Conservation (phyloP, 2,888 invertebrate species). For the Rhagonycha lutea region DNA sequence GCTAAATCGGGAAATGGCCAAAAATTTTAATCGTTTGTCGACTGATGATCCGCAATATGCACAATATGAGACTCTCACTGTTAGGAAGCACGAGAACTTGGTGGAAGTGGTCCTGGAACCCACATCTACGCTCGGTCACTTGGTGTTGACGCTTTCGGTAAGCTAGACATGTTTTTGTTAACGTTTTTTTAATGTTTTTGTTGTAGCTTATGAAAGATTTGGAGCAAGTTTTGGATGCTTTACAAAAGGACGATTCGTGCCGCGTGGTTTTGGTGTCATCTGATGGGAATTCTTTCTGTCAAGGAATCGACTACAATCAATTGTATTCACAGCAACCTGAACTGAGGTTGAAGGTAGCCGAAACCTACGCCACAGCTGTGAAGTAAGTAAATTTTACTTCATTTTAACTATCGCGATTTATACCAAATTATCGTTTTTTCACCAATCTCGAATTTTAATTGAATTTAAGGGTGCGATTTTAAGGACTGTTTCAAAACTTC, state of each 20-base stretch:
- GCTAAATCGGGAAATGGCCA: constrained; percentile 20
- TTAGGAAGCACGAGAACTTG: constrained; percentile 62
- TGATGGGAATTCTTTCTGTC: constrained; percentile 76
- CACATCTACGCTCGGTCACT: not conserved
- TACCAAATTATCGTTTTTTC: no score
- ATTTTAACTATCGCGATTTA: no score
- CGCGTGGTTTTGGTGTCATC: constrained; percentile 75
- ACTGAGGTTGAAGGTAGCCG: constrained; percentile 66
- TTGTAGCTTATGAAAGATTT: constrained; percentile 78
- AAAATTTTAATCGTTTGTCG: constrained; percentile 38
- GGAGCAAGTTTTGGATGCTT: constrained; percentile 66
- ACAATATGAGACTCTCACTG: constrained; percentile 59
- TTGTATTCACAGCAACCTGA: constrained; percentile 65
- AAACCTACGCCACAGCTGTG: constrained; percentile 70
- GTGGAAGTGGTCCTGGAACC: constrained; percentile 63
- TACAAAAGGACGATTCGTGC: constrained; percentile 67
- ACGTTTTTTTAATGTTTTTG: constrained; percentile 7
- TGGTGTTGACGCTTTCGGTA: constrained; percentile 5
- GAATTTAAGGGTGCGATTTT: no score
- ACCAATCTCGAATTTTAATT: no score
- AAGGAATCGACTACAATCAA: constrained; percentile 78
- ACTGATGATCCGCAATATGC: constrained; percentile 25
- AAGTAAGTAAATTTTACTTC: constrained; percentile 63
- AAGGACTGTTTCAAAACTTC: no score
- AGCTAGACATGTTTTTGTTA: not conserved